These are phyloP conservation scores for Patella ulyssiponensis DNA, from an alignment of 2,888 invertebrate species.

Conservation along the genomic window DNA sequence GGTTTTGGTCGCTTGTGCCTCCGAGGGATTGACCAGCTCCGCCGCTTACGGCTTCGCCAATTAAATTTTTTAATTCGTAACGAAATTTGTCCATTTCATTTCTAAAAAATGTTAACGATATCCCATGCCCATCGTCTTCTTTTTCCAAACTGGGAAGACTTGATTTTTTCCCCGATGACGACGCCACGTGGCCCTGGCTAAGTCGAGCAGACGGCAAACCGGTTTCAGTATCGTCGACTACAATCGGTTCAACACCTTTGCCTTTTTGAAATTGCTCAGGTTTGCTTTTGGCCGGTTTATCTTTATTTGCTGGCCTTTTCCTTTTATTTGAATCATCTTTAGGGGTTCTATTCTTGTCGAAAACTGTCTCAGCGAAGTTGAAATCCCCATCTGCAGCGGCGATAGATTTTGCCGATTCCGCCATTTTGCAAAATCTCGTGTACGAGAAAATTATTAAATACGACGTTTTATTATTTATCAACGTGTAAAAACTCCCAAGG, in stretches of 20 bases:
- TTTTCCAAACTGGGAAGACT: conserved; percentile 3
- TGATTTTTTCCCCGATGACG: neutral
- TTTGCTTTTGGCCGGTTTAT: neutral
- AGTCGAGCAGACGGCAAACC: neutral
- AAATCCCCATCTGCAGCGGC: conserved; percentile 3
- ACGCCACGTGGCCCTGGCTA: neutral
- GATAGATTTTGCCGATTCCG: neutral
- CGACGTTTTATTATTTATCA: no score
- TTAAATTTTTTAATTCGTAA: neutral
- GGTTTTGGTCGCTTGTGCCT: neutral
- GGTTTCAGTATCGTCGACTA: neutral
- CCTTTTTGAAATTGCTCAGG: conserved; percentile 2
- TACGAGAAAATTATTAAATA: no score
- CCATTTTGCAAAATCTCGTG: neutral
- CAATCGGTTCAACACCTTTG: neutral
- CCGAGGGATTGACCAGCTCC: neutral
- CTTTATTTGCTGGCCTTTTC: conserved; percentile 3
- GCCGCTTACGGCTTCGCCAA: neutral
- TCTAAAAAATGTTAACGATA: neutral
- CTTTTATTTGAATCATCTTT: neutral
- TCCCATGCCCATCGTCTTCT: neutral
- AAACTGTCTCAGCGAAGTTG: neutral
- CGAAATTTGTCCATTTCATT: conserved; percentile 1
- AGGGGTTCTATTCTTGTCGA: neutral
- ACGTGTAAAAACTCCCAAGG: no score